Base-by-base conservation (phyloP, 2,113 vertebrate genomes). In the Zosterops hypoxanthus region DNA sequence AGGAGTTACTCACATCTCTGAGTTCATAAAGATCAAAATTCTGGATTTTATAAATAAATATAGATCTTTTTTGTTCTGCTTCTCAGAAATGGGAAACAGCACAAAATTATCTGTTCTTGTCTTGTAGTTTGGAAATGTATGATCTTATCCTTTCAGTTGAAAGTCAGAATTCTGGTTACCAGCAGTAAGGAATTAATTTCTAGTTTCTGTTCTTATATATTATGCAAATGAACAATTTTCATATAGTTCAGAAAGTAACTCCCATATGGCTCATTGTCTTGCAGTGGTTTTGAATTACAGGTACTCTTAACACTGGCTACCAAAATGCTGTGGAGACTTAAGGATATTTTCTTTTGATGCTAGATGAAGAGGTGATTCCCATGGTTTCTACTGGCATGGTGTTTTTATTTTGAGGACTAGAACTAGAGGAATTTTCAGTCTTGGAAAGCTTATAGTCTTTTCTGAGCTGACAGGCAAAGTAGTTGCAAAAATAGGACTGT, bases 21-120 rank as follows among this genome's bases (percentile, higher is more conserved):
- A 66, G 59, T 77, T 90, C 57, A 59, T 22, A 52, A 70, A 53
- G 83, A 24, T 87, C 8, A 80, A 77, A 87, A 87, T 92, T 34
- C 31, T 76, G 8, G 50, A 75, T 87, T 92, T 79, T 63, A 88
- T 85, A 91, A 95, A 86, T 83, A 66, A 85, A 49, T 68, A 61
- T 26, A 26, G 47, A 29, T 84, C 79, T 90, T 82, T 77, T 88
- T 94, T 90, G 60, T 85, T 95, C 71, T 82, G 2, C 26, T 88
- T 88, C 81, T 93, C 13, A 68, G 71, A 93, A 94, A 83, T 44
- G 22, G 46, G 60, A 78, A 93, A 70, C 68, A 64, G 19, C 34
- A n/a, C 47, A 59, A 63, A 68, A 80, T 88, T 88, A 44, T 72
- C 39, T 73, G 33, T 9, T 6, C 33, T 87, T 1, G 0, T 55